These are phyloP conservation scores for Cynoglossus semilaevis DNA, from an alignment of 2,113 vertebrate species.

Conservation along the genomic window DNA sequence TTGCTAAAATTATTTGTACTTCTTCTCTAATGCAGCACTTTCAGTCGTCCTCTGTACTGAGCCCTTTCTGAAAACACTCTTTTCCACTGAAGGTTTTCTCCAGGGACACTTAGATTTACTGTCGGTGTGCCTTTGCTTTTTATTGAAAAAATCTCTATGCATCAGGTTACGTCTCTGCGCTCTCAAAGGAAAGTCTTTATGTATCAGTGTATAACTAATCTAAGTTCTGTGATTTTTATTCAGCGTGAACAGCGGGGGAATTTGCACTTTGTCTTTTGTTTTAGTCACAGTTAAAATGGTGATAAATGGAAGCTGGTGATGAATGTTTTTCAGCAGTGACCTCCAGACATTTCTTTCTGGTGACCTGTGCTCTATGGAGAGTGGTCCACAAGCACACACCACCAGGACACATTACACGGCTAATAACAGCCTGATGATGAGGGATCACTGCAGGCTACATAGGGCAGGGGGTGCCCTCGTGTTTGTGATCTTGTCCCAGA, in stretches of 20 bases:
- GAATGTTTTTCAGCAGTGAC: conserved; percentile 58
- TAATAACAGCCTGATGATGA: conserved; percentile 67
- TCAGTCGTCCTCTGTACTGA: conserved; percentile 69
- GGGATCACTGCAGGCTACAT: conserved; percentile 52
- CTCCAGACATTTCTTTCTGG: conserved; percentile 44
- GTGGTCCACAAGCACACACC: conserved; percentile 61
- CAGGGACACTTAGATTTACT: conserved; percentile 69
- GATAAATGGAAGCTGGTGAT: conserved; percentile 52
- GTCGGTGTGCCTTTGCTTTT: conserved; percentile 53
- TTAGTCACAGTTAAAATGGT: conserved; percentile 44
- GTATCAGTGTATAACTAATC: not conserved
- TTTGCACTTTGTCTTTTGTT: conserved; percentile 18
- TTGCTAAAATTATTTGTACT: conserved; percentile 35
- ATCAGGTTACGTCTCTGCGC: not conserved
- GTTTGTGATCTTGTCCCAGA: conserved; percentile 59
- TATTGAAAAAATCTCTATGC: conserved; percentile 55
- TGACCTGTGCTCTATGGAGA: conserved; percentile 64
- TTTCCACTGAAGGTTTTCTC: conserved; percentile 54
- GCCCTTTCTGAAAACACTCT: conserved; percentile 61
- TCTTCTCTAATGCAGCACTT: conserved; percentile 69
- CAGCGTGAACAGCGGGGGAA: conserved; percentile 22
- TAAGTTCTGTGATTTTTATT: conserved; percentile 32
- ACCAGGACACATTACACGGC: conserved; percentile 70
- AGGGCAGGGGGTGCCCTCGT: conserved; percentile 46
- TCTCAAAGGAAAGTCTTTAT: too few relatives aligned